Evolutionary conservation across 2,888 invertebrate genomes (phyloP).

Genomic region (Gibbula magus): DNA sequence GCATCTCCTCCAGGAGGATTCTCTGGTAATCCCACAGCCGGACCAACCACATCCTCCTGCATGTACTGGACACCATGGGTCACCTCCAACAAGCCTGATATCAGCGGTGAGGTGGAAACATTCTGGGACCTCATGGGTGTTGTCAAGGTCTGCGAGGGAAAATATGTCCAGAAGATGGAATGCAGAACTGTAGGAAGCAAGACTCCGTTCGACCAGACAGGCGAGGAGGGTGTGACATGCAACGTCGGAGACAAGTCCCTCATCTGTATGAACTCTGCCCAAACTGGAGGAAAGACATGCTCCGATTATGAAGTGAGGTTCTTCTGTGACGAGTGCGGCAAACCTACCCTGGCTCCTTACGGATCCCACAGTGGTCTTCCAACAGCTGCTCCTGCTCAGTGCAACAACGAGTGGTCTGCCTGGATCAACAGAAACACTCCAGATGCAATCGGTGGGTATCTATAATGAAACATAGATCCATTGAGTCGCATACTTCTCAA

Average conservation of each 20-base stretch:
- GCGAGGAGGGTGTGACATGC: slow-evolving; percentile 46
- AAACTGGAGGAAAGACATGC: slow-evolving; percentile 49
- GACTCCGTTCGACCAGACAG: slow-evolving; percentile 49
- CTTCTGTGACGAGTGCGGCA: slow-evolving; percentile 66
- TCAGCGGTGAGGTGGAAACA: slow-evolving; percentile 53
- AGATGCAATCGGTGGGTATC: slow-evolving; percentile 31
- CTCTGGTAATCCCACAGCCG: not conserved
- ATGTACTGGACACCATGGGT: slow-evolving; percentile 68
- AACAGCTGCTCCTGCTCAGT: slow-evolving; percentile 18
- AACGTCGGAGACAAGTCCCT: slow-evolving; percentile 35
- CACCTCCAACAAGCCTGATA: slow-evolving; percentile 52
- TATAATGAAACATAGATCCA: too few relatives aligned
- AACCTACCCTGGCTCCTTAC: slow-evolving; percentile 28
- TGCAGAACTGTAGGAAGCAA: slow-evolving; percentile 57
- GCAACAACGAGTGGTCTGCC: slow-evolving; percentile 43
- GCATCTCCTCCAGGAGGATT: not conserved
- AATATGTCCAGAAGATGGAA: slow-evolving; percentile 44
- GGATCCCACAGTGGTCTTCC: slow-evolving; percentile 6
- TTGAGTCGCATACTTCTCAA: too few relatives aligned
- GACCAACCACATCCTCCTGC: slow-evolving; percentile 41
- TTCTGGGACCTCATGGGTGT: slow-evolving; percentile 47
- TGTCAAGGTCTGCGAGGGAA: slow-evolving; percentile 48
- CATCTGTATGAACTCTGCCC: slow-evolving; percentile 50
- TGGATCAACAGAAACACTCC: slow-evolving; percentile 54
- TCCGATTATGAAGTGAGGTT: slow-evolving; percentile 72